Percentiles rank a stretch among this genome's conserved stretches.
phyloP scores from a whole-genome alignment of 2,888 invertebrate genomes.

The Copidosoma aretas region DNA sequence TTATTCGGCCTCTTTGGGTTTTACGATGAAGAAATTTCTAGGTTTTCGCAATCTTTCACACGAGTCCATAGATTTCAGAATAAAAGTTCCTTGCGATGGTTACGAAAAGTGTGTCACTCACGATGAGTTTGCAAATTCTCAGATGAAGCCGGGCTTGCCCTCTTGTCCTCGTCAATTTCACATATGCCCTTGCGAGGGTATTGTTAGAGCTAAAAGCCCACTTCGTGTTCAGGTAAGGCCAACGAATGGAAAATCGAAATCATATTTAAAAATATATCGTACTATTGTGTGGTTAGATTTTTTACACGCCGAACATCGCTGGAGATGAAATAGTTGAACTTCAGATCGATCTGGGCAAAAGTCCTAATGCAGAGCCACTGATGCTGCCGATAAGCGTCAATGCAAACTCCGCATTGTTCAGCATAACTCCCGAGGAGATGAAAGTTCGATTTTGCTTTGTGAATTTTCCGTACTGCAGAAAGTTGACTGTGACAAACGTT shows the following conservation, averaged over 20 bases:
- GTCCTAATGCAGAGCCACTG: slow-evolving; percentile 66
- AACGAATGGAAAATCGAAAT: too few relatives aligned
- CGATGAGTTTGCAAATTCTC: slow-evolving; percentile 62
- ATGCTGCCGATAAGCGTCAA: slow-evolving; percentile 65
- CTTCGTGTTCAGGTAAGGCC: slow-evolving; percentile 57
- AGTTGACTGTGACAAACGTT: slow-evolving; percentile 64
- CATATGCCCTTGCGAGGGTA: slow-evolving; percentile 64
- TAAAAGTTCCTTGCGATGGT: slow-evolving; percentile 66
- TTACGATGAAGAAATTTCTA: slow-evolving; percentile 63
- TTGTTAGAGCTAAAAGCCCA: slow-evolving; percentile 63
- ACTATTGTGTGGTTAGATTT: slow-evolving; percentile 60
- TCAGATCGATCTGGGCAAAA: slow-evolving; percentile 67
- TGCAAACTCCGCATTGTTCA: slow-evolving; percentile 65
- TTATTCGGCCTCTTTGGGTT: slow-evolving; percentile 49
- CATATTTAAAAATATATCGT: background rate
- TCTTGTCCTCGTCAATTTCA: slow-evolving; percentile 67
- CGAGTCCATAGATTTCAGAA: slow-evolving; percentile 65
- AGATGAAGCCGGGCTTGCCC: slow-evolving; percentile 62
- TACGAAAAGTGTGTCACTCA: slow-evolving; percentile 65
- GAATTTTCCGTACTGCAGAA: slow-evolving; percentile 65
- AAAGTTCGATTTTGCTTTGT: slow-evolving; percentile 68
- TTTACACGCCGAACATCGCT: slow-evolving; percentile 66
- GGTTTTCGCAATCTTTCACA: slow-evolving; percentile 66
- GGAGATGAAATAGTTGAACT: slow-evolving; percentile 64
- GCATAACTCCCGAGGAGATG: slow-evolving; percentile 64